Evolutionary conservation across 2,888 invertebrate species (phyloP).

Genomic region (Ceriagrion tenellum): DNA sequence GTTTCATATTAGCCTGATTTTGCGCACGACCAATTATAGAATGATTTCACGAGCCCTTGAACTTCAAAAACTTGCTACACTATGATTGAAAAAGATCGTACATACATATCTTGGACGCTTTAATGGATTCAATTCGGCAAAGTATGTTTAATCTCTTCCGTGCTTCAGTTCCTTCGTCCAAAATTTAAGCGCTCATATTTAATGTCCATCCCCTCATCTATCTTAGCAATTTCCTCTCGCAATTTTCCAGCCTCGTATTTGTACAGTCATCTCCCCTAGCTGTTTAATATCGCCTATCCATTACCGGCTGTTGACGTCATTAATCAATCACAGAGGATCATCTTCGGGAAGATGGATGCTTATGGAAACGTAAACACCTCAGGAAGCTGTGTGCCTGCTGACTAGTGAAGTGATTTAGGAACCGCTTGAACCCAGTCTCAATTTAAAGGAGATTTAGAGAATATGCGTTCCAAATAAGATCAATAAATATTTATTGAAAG

Average conservation of each 20-base stretch:
- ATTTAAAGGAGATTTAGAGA: not conserved
- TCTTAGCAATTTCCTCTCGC: conserved; percentile 2
- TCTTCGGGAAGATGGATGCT: conserved; percentile 6
- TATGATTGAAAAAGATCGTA: not conserved
- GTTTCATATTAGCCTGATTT: too few relatives aligned
- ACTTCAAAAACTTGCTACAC: not conserved
- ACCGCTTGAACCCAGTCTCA: not conserved
- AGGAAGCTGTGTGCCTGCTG: not conserved
- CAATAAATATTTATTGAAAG: too few relatives aligned
- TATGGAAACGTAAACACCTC: conserved; percentile 20
- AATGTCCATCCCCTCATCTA: not conserved
- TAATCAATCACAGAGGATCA: conserved; percentile 18
- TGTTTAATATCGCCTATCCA: conserved; percentile 28
- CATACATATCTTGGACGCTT: not conserved
- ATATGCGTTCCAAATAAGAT: not conserved
- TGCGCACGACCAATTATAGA: too few relatives aligned
- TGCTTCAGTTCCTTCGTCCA: not conserved
- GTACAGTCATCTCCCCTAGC: not conserved
- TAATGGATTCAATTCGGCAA: not conserved
- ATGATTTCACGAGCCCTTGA: not conserved
- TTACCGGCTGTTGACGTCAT: conserved; percentile 35
- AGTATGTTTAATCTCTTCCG: not conserved
- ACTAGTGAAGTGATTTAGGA: not conserved
- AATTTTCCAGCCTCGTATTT: not conserved
- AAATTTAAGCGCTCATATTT: conserved; percentile 10